Evolutionary conservation across 2,888 invertebrate genomes (phyloP).

Genomic region (Kryphioiulus occultus): DNA sequence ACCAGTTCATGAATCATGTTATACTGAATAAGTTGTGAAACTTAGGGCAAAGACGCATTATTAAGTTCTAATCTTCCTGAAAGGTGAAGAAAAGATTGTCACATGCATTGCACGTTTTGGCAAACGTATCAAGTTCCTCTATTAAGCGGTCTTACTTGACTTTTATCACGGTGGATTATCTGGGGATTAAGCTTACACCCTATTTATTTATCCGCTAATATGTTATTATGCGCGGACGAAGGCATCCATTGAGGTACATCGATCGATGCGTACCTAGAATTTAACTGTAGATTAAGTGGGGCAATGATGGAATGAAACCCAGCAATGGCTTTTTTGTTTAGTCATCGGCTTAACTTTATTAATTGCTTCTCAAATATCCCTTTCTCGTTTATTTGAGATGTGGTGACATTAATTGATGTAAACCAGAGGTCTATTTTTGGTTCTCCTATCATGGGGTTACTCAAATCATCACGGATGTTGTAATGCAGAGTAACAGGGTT

Average conservation of each 20-base stretch:
- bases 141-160: neutral
- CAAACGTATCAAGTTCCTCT: neutral
- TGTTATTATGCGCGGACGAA: neutral
- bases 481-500: neutral
- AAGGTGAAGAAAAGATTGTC: constrained; percentile 7
- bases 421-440: neutral
- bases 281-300: neutral
- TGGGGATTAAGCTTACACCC: constrained; percentile 29
- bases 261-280: neutral
- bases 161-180: neutral
- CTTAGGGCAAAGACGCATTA: neutral
- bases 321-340: neutral
- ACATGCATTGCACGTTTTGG: neutral
- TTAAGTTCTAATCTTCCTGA: neutral
- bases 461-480: neutral
- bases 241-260: neutral
- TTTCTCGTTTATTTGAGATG: neutral
- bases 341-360: neutral
- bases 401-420: neutral
- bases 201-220: neutral
- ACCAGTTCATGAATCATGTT: neutral
- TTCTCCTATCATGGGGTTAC: neutral
- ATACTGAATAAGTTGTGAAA: neutral
- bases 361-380: neutral
- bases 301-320: neutral